Evolutionary conservation across 2,888 invertebrate species (phyloP), one percentile per base, ranked within the genome.

Genomic region (Coremacera marginata): DNA sequence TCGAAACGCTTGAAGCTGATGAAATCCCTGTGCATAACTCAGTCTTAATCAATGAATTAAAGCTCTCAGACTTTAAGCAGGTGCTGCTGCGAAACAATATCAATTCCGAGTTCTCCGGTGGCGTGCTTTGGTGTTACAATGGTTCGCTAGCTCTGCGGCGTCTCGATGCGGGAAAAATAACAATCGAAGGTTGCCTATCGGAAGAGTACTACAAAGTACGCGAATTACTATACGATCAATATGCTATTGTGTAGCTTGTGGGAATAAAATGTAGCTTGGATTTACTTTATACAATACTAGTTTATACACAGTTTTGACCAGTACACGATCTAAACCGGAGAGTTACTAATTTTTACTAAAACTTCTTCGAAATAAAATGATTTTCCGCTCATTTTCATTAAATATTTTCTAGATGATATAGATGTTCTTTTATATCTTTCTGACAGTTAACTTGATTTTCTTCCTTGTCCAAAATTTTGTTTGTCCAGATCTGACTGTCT

Each of bases 141-240:
- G 95, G 95, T 55, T 94, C 94, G 0, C 92, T 98, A 74, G 98
- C 98, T 5, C 93, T 99, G 63, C 92, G 96, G 84, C 93, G 96
- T 90, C 94, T 96, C 89, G 98, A 98, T 85, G 94, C 95, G 73
- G 98, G 98, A 0, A 94, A 94, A 86, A 95, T 99, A 55, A 94
- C 96, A 51, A 90, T 99, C 78, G 99, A 99, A 90, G 99, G 99
- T 0, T 95, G 96, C 76, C 90, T 98, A 0, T 96, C 97, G 8
- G 97, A 98, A 84, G 98, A 99, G 82, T 99, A 98, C 89, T 99
- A 95, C 90, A 95, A 93, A 91, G 95, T 99, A 67, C 92, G 98
- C 77, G 96, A 97, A 83, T 90, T 98, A 52, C 90, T 99, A 44
- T 99, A 99, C 88, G 95, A 96, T 81, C 98, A 99, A 88, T 99